Conservation (phyloP, 92 coral and sea anemone genomes). For the Umimayanthus kanabou region DNA sequence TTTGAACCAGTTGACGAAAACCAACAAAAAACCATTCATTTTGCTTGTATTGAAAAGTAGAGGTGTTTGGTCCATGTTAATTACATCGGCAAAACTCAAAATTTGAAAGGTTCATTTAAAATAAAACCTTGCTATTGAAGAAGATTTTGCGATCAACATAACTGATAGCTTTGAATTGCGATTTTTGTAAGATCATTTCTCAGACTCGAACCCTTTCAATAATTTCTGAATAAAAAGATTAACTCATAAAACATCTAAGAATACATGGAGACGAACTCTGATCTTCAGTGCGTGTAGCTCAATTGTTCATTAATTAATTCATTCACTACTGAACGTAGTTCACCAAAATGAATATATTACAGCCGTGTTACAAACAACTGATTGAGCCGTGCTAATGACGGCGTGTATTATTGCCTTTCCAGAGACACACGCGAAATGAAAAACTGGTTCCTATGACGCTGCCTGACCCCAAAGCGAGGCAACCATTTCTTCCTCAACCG, state of each 20-base stretch:
- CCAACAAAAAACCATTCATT: too few relatives aligned
- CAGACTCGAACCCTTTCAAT: background rate
- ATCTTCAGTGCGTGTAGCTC: background rate
- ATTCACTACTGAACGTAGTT: background rate
- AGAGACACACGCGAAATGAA: conserved; percentile 94
- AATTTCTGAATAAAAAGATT: background rate
- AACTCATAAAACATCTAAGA: background rate
- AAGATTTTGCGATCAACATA: too few relatives aligned
- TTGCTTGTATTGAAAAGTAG: too few relatives aligned
- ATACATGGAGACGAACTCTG: background rate
- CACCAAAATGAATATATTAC: background rate
- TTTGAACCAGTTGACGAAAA: background rate
- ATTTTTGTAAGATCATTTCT: background rate
- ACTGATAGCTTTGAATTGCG: background rate
- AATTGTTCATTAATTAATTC: background rate
- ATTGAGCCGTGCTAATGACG: conserved; percentile 4
- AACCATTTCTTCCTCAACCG: conserved; percentile 75
- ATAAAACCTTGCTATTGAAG: too few relatives aligned
- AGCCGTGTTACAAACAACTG: background rate
- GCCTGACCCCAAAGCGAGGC: conserved; percentile 58
- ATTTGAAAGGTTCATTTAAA: too few relatives aligned
- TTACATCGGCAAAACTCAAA: too few relatives aligned
- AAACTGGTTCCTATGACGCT: conserved; percentile 72
- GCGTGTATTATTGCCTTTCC: conserved; percentile 12
- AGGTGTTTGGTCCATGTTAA: too few relatives aligned